A percentile compares a stretch with the other conserved stretches of the same genome.
Evolutionary conservation across 1,140 invertebrate species (phyloP).

Genomic region (Ceratosolen solmsi): DNA sequence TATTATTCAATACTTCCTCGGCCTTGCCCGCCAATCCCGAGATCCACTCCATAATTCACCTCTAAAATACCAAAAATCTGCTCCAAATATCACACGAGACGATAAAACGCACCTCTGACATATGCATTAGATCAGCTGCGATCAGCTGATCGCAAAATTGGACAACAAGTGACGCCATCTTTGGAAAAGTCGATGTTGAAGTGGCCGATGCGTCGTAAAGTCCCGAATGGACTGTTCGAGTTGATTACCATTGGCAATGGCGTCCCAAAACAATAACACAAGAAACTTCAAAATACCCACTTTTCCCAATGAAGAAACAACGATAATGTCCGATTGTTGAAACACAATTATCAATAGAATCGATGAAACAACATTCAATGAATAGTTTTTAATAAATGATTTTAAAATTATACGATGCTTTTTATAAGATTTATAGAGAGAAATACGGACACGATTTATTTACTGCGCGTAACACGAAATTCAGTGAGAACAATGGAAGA

Average conservation of each 20-base stretch:
- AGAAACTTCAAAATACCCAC: neutral
- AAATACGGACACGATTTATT: neutral
- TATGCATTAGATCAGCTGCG: neutral
- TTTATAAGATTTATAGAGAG: neutral
- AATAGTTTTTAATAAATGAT: neutral
- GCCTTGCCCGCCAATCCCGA: conserved; percentile 87
- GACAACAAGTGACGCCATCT: conserved; percentile 9
- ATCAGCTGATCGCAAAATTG: conserved; percentile 4
- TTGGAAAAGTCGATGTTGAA: neutral
- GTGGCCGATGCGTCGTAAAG: neutral
- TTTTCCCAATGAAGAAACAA: neutral
- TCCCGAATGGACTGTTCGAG: neutral
- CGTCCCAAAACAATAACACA: conserved; percentile 8
- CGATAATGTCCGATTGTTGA: neutral
- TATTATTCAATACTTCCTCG: conserved; percentile 87
- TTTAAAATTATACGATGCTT: neutral
- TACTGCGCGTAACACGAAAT: neutral
- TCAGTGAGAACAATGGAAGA: too few relatives aligned
- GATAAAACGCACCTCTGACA: too few relatives aligned
- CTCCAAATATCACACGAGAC: neutral
- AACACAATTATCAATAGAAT: neutral
- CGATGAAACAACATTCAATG: neutral
- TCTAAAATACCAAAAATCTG: neutral
- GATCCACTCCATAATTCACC: conserved; percentile 86
- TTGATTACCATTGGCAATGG: neutral